Evolutionary conservation across 2,113 vertebrate genomes (phyloP), one percentile per base, ranked within the genome.

Genomic region (Anoplopoma fimbria): DNA sequence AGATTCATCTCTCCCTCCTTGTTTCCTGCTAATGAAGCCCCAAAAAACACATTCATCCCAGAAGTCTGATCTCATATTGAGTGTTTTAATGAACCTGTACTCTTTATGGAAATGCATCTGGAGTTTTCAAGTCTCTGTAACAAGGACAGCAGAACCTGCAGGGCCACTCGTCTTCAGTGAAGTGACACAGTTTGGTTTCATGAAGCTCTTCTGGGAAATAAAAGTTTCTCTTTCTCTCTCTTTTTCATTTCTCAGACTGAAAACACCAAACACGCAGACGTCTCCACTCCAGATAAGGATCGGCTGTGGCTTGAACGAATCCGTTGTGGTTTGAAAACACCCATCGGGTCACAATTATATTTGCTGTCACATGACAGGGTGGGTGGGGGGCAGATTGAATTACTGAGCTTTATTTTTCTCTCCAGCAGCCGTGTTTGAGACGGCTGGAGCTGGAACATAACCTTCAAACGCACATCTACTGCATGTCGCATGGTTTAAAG

Each of bases 141-240:
- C 75, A 81, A 75, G 84, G 87, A 19, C 88, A 83, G 27, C 27
- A 19, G 21, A 47, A 86, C 75, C 85, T 86, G 81, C 81, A 84
- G 88, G 69, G 75, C 60, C 40, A n/a, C n/a, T n/a, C n/a, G n/a
- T n/a, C n/a, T n/a, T n/a, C n/a, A n/a, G n/a, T n/a, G n/a, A n/a
- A n/a, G n/a, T n/a, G n/a, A n/a, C n/a, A n/a, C n/a, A n/a, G n/a
- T 85, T 88, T 72, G 45, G 9, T 70, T 85, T 75, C n/a, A 12
- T 29, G 33, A 85, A 78, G 47, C 63, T 82, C 70, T 38, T 36
- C 60, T 4, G 83, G 82, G 81, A 85, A 79, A 80, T 77, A 68
- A 58, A 61, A 31, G 70, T 69, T 7, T 40, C 58, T 58, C 15
- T 23, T 9, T 27, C 42, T 71, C 40, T 36, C 34, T 36, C 34